phyloP scores from a whole-genome alignment of 2,888 invertebrate species.

The Rotaria magnacalcarata region DNA sequence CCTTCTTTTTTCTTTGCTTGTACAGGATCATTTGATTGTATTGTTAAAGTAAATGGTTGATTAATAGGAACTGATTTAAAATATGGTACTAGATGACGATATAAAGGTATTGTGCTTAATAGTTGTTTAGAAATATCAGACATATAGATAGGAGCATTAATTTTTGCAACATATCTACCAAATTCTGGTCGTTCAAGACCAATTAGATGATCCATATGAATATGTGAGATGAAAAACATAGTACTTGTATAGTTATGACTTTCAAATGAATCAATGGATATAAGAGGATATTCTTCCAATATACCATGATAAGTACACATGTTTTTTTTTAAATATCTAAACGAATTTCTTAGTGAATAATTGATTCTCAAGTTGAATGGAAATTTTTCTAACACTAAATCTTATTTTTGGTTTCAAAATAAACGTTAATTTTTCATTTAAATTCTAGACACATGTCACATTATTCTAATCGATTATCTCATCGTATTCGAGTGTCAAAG shows the following conservation, averaged over 20 bases:
- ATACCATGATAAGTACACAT: conserved; percentile 34
- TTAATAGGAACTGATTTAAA: conserved; percentile 31
- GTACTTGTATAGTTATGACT: conserved; percentile 14
- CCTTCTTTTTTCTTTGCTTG: conserved; percentile 33
- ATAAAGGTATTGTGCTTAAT: not conserved
- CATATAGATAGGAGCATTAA: not conserved
- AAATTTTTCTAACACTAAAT: too few relatives aligned
- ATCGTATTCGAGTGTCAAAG: too few relatives aligned
- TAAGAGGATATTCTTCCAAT: conserved; percentile 35
- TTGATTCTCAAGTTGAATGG: too few relatives aligned
- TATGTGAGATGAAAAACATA: conserved; percentile 22
- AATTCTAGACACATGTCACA: too few relatives aligned
- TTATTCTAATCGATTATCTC: too few relatives aligned
- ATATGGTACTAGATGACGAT: not conserved
- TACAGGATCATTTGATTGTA: not conserved
- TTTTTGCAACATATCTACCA: not conserved
- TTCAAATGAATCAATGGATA: conserved; percentile 34
- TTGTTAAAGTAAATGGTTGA: conserved; percentile 26
- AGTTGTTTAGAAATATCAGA: conserved; percentile 12
- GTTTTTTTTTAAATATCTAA: not conserved
- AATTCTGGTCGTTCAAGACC: conserved; percentile 33
- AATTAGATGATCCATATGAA: conserved; percentile 34
- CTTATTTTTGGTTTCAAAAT: too few relatives aligned
- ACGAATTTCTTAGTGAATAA: too few relatives aligned
- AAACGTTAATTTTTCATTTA: too few relatives aligned